Evolutionary conservation across 2,113 vertebrate genomes (phyloP).

Genomic region (Litocranius walleri): DNA sequence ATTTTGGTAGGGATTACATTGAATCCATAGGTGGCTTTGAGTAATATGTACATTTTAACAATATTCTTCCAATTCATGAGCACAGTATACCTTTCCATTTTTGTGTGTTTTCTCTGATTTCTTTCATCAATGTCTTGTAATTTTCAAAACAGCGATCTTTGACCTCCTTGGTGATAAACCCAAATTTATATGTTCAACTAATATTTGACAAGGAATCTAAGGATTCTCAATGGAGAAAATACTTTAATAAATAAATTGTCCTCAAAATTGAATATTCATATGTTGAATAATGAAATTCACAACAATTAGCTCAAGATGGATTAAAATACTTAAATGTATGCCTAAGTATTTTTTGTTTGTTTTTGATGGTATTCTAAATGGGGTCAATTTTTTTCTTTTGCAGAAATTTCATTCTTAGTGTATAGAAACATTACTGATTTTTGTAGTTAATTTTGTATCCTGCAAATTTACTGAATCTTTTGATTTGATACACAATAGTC

Average conservation of each 20-base stretch:
- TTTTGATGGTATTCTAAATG: background rate
- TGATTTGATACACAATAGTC: background rate
- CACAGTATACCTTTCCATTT: background rate
- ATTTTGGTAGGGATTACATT: background rate
- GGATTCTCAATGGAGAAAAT: background rate
- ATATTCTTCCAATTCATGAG: background rate
- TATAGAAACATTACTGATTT: background rate
- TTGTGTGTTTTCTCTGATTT: background rate
- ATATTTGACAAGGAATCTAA: background rate
- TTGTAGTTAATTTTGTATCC: background rate
- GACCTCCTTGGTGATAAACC: background rate
- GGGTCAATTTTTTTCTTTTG: background rate
- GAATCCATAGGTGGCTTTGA: background rate
- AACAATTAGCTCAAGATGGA: background rate
- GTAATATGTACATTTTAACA: background rate
- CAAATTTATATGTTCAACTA: background rate
- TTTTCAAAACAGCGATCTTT: background rate
- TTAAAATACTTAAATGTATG: background rate
- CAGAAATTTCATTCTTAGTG: background rate
- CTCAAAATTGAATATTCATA: background rate
- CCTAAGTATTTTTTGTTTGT: background rate
- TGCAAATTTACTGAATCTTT: background rate
- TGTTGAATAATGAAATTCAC: background rate
- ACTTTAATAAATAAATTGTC: background rate
- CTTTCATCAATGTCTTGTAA: background rate